Conservation (phyloP, 2,888 invertebrate species). For the Anarsia innoxiella region DNA sequence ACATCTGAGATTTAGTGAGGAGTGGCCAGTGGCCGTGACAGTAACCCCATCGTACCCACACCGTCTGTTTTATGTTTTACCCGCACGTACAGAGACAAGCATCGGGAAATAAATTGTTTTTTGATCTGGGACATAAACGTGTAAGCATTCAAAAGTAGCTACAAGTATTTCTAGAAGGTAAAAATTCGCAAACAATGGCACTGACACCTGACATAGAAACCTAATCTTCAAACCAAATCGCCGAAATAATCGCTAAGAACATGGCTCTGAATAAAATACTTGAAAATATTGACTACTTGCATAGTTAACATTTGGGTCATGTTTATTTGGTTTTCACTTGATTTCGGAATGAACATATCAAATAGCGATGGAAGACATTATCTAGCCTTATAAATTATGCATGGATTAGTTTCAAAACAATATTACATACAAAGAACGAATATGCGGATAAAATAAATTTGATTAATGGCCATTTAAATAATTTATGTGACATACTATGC, state of each 20-base stretch:
- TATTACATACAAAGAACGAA: no score
- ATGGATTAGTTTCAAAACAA: neutral
- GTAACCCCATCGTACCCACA: slow-evolving; percentile 46
- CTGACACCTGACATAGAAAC: slow-evolving; percentile 54
- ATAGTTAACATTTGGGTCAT: no score
- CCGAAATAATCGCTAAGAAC: slow-evolving; percentile 25
- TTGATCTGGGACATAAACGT: slow-evolving; percentile 59
- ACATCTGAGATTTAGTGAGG: slow-evolving; percentile 43
- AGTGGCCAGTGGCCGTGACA: slow-evolving; percentile 46
- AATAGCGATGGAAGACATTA: no score
- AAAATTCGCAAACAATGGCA: slow-evolving; percentile 48
- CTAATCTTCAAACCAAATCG: no score
- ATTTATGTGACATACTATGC: neutral
- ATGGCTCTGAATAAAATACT: slow-evolving; percentile 30
- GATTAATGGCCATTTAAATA: no score
- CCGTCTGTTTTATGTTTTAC: slow-evolving; percentile 40
- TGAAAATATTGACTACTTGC: no score
- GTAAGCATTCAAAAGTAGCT: slow-evolving; percentile 47
- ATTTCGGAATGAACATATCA: no score
- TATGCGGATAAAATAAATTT: no score
- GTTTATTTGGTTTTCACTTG: no score
- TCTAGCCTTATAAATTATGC: neutral
- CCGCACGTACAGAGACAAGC: slow-evolving; percentile 59
- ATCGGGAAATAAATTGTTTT: slow-evolving; percentile 52
- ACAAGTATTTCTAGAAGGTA: slow-evolving; percentile 36